These are phyloP conservation scores for Zosterops pallidus DNA, from an alignment of 2,113 vertebrate genomes.

Conservation along the genomic window DNA sequence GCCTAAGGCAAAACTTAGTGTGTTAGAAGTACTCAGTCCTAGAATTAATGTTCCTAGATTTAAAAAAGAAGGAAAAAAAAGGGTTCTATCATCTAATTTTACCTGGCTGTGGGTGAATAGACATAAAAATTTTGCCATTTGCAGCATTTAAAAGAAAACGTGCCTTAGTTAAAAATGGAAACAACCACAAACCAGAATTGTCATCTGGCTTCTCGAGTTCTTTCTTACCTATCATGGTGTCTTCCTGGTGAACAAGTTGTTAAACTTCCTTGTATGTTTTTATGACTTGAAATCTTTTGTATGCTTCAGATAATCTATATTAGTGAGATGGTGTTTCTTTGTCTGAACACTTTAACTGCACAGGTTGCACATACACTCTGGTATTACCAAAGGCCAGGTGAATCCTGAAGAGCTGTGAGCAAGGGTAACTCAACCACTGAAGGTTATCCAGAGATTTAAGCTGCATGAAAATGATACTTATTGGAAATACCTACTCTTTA, in stretches of 20 bases:
- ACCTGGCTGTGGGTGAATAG: not conserved
- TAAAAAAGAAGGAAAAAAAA: not conserved
- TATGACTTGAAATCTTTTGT: not conserved
- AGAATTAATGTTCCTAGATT: not conserved
- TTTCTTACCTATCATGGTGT: not conserved
- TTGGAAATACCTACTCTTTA: not conserved
- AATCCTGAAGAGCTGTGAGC: not conserved
- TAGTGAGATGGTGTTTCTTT: not conserved
- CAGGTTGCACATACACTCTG: not conserved
- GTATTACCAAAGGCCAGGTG: conserved; percentile 9
- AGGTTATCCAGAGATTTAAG: conserved; percentile 35
- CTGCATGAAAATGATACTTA: not conserved
- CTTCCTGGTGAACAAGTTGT: not conserved
- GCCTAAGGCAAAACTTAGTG: not conserved
- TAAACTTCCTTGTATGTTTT: not conserved
- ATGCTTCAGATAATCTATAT: not conserved
- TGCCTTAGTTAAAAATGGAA: not conserved
- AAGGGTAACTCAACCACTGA: not conserved
- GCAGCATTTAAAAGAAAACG: not conserved
- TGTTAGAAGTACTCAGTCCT: not conserved
- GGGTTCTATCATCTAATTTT: not conserved
- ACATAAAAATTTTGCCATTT: not conserved
- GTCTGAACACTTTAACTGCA: not conserved
- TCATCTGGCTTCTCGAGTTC: not conserved
- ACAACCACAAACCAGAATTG: not conserved